These are phyloP conservation scores for Sylvietta virens DNA, from an alignment of 2,113 vertebrate genomes.

Conservation along the genomic window DNA sequence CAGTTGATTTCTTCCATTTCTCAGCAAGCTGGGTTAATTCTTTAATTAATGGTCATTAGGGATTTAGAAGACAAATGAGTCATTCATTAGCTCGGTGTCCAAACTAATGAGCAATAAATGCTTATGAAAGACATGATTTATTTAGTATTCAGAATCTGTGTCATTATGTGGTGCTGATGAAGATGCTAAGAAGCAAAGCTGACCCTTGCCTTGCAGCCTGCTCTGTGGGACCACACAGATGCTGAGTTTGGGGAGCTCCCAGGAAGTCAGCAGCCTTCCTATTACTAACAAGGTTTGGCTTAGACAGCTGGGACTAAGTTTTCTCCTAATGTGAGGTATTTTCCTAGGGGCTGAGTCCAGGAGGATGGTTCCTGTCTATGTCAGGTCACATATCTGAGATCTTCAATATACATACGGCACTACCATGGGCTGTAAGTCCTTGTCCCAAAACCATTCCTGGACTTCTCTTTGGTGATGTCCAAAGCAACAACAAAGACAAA, in stretches of 20 bases:
- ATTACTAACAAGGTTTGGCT: neutral
- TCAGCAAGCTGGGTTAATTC: neutral
- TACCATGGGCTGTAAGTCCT: accelerated
- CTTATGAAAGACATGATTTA: conserved; percentile 64
- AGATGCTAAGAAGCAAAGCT: neutral
- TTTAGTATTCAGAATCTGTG: conserved; percentile 34
- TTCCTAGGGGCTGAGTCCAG: neutral
- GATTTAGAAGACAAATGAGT: conserved; percentile 60
- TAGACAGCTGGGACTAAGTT: neutral
- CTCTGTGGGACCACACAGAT: neutral
- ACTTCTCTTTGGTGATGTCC: neutral
- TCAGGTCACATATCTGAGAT: neutral
- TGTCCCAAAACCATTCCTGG: neutral
- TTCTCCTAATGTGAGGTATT: neutral
- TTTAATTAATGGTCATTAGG: conserved; percentile 58
- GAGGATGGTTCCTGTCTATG: neutral
- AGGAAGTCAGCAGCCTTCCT: neutral
- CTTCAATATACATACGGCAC: neutral
- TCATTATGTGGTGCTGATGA: neutral
- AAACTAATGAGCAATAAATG: conserved; percentile 62
- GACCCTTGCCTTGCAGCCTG: neutral
- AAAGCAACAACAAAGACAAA: too few relatives aligned
- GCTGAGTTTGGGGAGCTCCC: neutral
- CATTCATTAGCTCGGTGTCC: conserved; percentile 40
- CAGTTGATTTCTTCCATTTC: conserved; percentile 21